Evolutionary conservation across 2,797 vertebrate genomes (phyloP).

Genomic region (Acomys russatus): DNA sequence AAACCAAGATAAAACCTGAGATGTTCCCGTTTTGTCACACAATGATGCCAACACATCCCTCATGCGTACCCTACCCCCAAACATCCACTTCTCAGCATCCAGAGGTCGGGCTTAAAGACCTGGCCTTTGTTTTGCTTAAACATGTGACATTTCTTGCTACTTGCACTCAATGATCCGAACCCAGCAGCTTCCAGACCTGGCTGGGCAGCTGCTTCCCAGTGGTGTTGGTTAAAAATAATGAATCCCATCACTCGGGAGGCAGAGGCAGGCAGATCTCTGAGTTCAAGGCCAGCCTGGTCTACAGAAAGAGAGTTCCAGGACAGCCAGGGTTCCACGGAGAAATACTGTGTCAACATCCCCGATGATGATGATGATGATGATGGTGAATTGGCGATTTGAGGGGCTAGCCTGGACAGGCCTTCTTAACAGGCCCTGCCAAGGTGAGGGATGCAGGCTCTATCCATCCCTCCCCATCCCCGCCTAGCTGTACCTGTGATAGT

Average conservation of each 20-base stretch:
- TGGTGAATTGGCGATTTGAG: not conserved
- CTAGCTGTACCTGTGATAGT: slow-evolving; percentile 91
- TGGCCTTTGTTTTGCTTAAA: not conserved
- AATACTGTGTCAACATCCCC: not conserved
- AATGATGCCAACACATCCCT: not conserved
- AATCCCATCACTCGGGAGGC: not conserved
- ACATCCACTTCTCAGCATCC: not conserved
- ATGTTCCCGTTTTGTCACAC: not conserved
- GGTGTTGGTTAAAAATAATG: slow-evolving; percentile 78
- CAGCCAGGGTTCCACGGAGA: not conserved
- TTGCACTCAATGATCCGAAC: not conserved
- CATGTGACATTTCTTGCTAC: not conserved
- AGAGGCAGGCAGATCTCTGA: not conserved
- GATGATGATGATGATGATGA: not conserved
- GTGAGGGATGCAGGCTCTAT: accelerated
- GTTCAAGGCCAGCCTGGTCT: not conserved
- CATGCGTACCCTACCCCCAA: not conserved
- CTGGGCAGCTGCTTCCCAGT: slow-evolving; percentile 19
- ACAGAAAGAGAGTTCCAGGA: not conserved
- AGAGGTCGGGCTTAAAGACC: slow-evolving; percentile 34
- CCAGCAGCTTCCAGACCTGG: not conserved
- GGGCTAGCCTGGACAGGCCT: not conserved
- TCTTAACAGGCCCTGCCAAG: slow-evolving; percentile 2
- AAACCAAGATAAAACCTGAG: not conserved
- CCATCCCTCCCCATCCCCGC: accelerated